Percentiles rank a stretch among this genome's conserved stretches.
phyloP scores from a whole-genome alignment of 2,888 invertebrate species.

The Ditula angustiorana region DNA sequence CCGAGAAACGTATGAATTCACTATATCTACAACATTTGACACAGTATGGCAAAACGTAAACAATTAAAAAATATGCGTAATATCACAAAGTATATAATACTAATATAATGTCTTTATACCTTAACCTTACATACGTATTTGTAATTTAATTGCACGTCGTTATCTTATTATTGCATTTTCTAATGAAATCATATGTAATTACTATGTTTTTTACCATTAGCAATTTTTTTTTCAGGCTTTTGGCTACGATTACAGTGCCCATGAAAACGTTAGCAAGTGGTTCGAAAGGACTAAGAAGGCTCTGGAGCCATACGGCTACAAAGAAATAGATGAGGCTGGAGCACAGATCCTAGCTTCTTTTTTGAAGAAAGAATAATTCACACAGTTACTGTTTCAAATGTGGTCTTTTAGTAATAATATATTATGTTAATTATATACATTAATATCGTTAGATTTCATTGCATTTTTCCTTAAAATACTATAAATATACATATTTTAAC shows the following conservation, averaged over 20 bases:
- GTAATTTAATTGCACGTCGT: no score
- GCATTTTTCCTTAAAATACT: background rate
- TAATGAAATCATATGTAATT: no score
- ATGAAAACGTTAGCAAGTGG: conserved; percentile 87
- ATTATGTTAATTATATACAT: background rate
- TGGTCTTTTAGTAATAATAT: conserved; percentile 11
- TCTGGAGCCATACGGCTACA: conserved; percentile 88
- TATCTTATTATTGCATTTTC: no score
- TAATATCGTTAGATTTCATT: no score
- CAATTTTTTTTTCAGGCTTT: conserved; percentile 72
- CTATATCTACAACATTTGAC: no score
- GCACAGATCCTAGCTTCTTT: conserved; percentile 83
- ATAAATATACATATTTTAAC: background rate
- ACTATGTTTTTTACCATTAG: background rate
- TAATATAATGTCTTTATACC: no score
- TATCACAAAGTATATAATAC: no score
- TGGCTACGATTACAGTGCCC: conserved; percentile 82
- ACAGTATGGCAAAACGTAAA: no score
- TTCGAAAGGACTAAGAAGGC: conserved; percentile 87
- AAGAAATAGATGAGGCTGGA: conserved; percentile 87
- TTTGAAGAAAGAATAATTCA: conserved; percentile 70
- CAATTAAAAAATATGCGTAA: no score
- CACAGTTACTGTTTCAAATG: background rate
- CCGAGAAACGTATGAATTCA: no score
- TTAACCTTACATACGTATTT: no score